Conservation (phyloP, 2,113 vertebrate species). For the Antechinus flavipes region DNA sequence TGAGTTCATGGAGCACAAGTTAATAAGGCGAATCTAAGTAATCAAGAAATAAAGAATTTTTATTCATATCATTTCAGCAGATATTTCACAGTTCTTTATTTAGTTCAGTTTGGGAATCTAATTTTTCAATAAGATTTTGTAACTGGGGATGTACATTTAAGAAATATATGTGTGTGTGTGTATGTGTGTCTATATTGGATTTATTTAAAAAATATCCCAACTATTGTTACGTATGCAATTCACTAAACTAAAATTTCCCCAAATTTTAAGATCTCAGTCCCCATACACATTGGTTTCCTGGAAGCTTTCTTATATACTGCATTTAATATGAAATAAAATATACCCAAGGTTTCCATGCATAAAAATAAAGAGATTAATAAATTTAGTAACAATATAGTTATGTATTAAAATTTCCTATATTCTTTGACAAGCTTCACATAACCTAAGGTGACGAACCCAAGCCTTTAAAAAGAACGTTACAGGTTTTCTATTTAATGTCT, state of each 20-base stretch:
- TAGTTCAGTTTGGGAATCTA: constrained; percentile 26
- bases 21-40: not conserved
- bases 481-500: not conserved
- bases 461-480: not conserved
- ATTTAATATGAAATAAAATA: not conserved
- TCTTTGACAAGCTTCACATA: not conserved
- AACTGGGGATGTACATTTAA: constrained; percentile 47
- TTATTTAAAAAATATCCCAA: constrained; percentile 23
- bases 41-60: not conserved
- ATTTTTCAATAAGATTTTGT: constrained; percentile 20
- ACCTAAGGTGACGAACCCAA: not conserved
- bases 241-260: constrained; percentile 10
- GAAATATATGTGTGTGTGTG: too few species aligned
- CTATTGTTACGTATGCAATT: not conserved
- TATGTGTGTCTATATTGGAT: too few species aligned
- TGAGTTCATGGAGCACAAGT: not conserved
- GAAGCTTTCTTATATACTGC: not conserved
- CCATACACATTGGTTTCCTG: not conserved
- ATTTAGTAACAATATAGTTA: not conserved
- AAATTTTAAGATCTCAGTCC: not conserved
- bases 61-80: not conserved
- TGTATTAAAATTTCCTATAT: not conserved
- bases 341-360: not conserved
- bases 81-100: constrained; percentile 41
- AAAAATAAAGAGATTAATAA: not conserved